Base-by-base conservation (phyloP, 2,888 invertebrate species). In the Sinodicranocentrus sp. region DNA sequence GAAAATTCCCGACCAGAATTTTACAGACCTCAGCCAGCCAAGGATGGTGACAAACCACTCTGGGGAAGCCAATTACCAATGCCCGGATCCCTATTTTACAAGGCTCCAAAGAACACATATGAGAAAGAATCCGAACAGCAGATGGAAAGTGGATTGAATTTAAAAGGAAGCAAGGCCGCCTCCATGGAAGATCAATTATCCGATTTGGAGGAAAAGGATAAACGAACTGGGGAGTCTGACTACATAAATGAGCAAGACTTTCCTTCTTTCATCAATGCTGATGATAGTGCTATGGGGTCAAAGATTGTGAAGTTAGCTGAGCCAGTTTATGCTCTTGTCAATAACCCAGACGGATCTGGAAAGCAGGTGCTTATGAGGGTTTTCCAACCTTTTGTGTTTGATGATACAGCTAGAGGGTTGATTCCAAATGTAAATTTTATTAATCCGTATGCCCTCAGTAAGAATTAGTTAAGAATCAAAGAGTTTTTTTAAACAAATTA, bases 351-450 rank as follows among this genome's bases (percentile, higher is more conserved):
- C 21, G 67, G 67, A 13, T 15, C 28, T 21, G 76, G 54, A 21
- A 76, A 76, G 23, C 65, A 67, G 65, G 76, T 76, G 33, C 54
- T 76, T 13, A 76, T 65, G 76, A 48, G 76, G 54, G 76, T 76
- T 19, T 54, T 39, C 39, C 65, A 65, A 23, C 76, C 76, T n/a
- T 76, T 65, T 23, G 67, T 54, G n/a, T 23, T 76, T 10, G 76
- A 76, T 23, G 76, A 76, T 13, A 6, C 75, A 3, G 61, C 44
- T 5, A 26, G 72, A 28, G 43, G 43, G 2, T 21, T 72, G 10
- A 43, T 72, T 15, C 25, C 48, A 13, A 61, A 19, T 67, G 23
- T 67, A 23, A 67, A 67, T 23, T 43, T 44, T 13, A 19, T 67
- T 25, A 67, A 43, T 44, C 67, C 67, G n/a, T 67, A 67, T n/a